A percentile compares a stretch with the other conserved stretches of the same genome.
phyloP scores from a whole-genome alignment of 2,888 invertebrate species.

The Agonopterix subpropinquella region DNA sequence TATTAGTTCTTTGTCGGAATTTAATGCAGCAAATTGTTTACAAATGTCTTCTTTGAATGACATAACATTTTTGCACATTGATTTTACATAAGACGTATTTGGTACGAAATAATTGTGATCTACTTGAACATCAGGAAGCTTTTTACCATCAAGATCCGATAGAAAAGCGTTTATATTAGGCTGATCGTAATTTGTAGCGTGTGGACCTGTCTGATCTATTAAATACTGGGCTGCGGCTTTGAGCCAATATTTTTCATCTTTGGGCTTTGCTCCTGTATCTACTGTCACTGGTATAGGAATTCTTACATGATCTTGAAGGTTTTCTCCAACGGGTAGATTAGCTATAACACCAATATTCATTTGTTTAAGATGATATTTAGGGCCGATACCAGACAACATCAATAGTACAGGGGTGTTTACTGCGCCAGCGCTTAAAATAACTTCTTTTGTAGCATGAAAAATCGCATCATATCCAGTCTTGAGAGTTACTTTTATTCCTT shows the following conservation, averaged over 20 bases:
- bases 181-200: conserved; percentile 57
- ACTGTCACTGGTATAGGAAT: conserved; percentile 56
- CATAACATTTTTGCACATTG: conserved; percentile 44
- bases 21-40: conserved; percentile 47
- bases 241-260: conserved; percentile 44
- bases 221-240: conserved; percentile 55
- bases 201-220: conserved; percentile 54
- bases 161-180: conserved; percentile 62
- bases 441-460: conserved; percentile 47
- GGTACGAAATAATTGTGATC: conserved; percentile 62
- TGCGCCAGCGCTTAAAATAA: conserved; percentile 55
- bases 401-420: conserved; percentile 54
- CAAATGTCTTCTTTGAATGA: conserved; percentile 50
- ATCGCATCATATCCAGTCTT: conserved; percentile 30
- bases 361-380: conserved; percentile 38
- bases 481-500: conserved; percentile 39
- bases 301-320: conserved; percentile 65
- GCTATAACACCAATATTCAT: conserved; percentile 38
- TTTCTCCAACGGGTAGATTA: conserved; percentile 56
- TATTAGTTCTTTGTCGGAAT: conserved; percentile 49
- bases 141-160: conserved; percentile 40
- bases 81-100: conserved; percentile 47
- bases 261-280: conserved; percentile 41
- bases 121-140: conserved; percentile 57
- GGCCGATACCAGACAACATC: conserved; percentile 60